A percentile compares a stretch with the other conserved stretches of the same genome.
Evolutionary conservation across 2,888 invertebrate genomes (phyloP).

Genomic region (Callyntrura sp.): DNA sequence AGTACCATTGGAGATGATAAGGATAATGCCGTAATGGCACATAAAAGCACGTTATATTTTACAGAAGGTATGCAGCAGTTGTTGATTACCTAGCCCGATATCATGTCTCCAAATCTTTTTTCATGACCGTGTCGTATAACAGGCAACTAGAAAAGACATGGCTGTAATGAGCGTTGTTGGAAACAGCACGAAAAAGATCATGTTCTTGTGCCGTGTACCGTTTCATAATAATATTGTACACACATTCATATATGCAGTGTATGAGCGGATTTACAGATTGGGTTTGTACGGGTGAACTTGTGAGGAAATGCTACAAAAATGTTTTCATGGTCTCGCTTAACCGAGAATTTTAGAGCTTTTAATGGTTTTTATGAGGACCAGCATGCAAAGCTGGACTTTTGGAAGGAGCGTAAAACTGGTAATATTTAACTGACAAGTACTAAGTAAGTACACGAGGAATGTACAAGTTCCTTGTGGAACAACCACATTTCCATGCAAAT

Average conservation of each 20-base stretch:
- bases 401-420: slow-evolving; percentile 1
- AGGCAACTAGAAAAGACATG: slow-evolving; percentile 46
- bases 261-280: no score
- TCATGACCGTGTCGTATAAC: slow-evolving; percentile 58
- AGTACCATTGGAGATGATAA: slow-evolving; percentile 5
- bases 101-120: slow-evolving; percentile 63
- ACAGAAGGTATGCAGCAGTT: slow-evolving; percentile 22
- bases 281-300: neutral
- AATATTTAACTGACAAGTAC: no score
- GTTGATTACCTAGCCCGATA: slow-evolving; percentile 54
- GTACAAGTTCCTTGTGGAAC: neutral
- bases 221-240: neutral
- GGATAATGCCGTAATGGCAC: neutral
- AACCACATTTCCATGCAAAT: slow-evolving; percentile 53
- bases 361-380: slow-evolving; percentile 27
- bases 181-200: neutral
- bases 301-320: slow-evolving; percentile 17
- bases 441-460: neutral
- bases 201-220: neutral
- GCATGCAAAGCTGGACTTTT: neutral
- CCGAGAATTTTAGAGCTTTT: slow-evolving; percentile 7
- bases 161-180: slow-evolving; percentile 9
- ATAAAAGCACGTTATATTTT: slow-evolving; percentile 2
- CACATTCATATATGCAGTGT: no score
- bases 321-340: slow-evolving; percentile 18